These are phyloP conservation scores for Egretta garzetta DNA, from an alignment of 2,113 vertebrate genomes.

Conservation along the genomic window DNA sequence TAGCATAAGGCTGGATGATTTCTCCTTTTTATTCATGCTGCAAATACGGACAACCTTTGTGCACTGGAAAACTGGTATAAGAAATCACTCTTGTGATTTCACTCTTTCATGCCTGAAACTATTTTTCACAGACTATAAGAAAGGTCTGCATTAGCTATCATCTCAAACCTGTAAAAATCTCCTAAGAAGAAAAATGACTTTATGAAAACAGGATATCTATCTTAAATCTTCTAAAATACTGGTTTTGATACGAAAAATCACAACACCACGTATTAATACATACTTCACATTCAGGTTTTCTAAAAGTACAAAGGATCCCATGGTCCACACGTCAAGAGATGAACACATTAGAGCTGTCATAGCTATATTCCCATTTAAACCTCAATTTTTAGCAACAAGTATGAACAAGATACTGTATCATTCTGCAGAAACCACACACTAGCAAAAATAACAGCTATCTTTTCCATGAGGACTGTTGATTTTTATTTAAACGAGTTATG, in stretches of 20 bases:
- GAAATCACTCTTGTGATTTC: not conserved
- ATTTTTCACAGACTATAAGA: not conserved
- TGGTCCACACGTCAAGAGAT: not conserved
- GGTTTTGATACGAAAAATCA: not conserved
- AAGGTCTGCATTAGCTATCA: not conserved
- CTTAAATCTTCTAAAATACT: not conserved
- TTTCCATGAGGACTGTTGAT: not conserved
- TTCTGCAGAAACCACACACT: not conserved
- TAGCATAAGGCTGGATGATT: not conserved
- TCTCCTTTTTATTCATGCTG: not conserved
- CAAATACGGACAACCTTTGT: not conserved
- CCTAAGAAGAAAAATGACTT: not conserved
- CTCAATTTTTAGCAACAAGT: accelerated
- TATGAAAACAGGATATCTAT: not conserved
- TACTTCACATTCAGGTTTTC: not conserved
- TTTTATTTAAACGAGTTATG: not conserved
- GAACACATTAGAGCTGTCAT: not conserved
- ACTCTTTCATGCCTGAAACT: not conserved
- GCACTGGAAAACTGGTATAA: not conserved
- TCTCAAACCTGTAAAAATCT: not conserved
- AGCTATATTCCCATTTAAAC: not conserved
- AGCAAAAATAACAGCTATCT: not conserved
- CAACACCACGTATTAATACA: accelerated
- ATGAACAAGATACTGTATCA: not conserved
- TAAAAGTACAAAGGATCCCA: not conserved